A percentile compares a stretch with the other conserved stretches of the same genome.
phyloP scores from a whole-genome alignment of 1,140 invertebrate genomes.

The Brachionus asplanchnoidis region DNA sequence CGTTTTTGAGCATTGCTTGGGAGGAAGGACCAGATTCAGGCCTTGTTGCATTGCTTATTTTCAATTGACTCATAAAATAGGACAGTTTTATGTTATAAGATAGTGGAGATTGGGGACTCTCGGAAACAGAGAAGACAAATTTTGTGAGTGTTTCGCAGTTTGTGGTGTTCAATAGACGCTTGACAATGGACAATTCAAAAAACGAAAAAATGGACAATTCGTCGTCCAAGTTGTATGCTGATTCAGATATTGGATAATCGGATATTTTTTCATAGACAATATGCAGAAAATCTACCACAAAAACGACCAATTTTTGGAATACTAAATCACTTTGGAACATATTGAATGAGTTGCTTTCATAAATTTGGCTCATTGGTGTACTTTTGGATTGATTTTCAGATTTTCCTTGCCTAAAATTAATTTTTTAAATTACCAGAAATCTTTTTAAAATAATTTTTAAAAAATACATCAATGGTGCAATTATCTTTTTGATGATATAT shows the following conservation, averaged over 20 bases:
- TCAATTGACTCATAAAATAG: neutral
- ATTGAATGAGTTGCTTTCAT: neutral
- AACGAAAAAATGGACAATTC: slow-evolving; percentile 9
- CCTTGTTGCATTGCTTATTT: neutral
- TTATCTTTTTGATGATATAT: neutral
- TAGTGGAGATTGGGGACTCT: neutral
- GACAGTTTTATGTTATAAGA: neutral
- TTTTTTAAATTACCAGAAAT: neutral
- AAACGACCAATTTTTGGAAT: slow-evolving; percentile 24
- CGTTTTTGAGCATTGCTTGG: neutral
- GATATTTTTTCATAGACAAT: slow-evolving; percentile 37
- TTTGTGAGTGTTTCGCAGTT: neutral
- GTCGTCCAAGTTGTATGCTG: neutral
- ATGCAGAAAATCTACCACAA: slow-evolving; percentile 26
- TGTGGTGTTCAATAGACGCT: neutral
- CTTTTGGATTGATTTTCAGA: neutral
- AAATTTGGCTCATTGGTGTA: neutral
- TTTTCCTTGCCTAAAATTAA: neutral
- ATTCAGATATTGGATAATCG: neutral
- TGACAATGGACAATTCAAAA: slow-evolving; percentile 5
- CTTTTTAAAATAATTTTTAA: neutral
- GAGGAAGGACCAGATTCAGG: neutral
- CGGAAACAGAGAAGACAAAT: neutral
- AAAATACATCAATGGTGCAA: slow-evolving; percentile 17
- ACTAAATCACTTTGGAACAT: slow-evolving; percentile 17